Evolutionary conservation across 2,797 vertebrate genomes (phyloP).

Genomic region (Psittacula derbiana): DNA sequence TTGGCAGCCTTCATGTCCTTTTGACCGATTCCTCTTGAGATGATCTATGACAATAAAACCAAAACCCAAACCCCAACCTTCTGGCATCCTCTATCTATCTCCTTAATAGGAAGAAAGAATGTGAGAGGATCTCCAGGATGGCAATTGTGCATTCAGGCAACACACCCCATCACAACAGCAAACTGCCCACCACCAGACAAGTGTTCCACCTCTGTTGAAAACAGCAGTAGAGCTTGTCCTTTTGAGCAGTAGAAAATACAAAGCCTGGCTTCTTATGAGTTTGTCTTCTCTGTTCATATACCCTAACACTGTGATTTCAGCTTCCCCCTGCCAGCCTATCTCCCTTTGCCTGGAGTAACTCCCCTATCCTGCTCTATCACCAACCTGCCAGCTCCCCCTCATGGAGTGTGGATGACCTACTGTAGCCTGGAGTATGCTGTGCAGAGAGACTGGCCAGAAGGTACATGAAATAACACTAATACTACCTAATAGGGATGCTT

Average conservation of each 20-base stretch:
- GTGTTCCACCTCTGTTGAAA: neutral
- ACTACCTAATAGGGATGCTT: neutral
- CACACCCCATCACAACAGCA: fast-evolving
- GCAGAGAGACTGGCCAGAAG: neutral
- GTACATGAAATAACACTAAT: neutral
- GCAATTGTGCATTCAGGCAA: neutral
- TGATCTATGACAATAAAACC: neutral
- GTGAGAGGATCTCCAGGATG: neutral
- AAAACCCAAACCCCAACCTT: neutral
- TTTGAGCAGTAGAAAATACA: neutral
- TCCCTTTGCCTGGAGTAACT: neutral
- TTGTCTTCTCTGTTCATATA: neutral
- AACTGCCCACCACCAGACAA: neutral
- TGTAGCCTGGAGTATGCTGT: neutral
- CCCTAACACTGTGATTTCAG: neutral
- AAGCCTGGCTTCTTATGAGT: neutral
- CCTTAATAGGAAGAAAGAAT: neutral
- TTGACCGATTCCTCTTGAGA: neutral
- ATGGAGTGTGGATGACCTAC: neutral
- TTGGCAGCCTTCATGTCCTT: neutral
- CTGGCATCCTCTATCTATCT: neutral
- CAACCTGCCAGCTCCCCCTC: neutral
- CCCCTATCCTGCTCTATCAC: neutral
- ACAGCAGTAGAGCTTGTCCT: neutral
- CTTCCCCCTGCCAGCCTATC: neutral